phyloP scores from a whole-genome alignment of 2,888 invertebrate species.

The Dryobota labecula region DNA sequence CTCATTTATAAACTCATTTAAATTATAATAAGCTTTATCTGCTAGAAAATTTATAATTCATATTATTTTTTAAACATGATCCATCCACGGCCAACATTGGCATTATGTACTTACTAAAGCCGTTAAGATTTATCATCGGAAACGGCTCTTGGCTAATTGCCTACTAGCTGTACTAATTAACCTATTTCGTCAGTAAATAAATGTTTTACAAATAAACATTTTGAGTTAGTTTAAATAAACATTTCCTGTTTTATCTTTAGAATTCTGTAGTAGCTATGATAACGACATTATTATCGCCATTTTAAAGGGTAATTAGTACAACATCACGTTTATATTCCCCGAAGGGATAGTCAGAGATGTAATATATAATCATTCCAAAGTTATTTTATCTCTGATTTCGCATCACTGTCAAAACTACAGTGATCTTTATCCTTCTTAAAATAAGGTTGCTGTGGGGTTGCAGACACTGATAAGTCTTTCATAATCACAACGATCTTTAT shows the following conservation, averaged over 20 bases:
- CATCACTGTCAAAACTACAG: not conserved
- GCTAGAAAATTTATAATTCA: too few species aligned
- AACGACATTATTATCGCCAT: not conserved
- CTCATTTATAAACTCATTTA: too few species aligned
- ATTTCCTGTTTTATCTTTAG: constrained; percentile 34
- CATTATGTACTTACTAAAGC: constrained; percentile 5
- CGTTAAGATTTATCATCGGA: constrained; percentile 21
- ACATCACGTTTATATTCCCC: not conserved
- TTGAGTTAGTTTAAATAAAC: constrained; percentile 37
- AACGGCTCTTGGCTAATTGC: constrained; percentile 49
- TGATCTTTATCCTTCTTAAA: not conserved
- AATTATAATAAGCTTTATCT: too few species aligned
- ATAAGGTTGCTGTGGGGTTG: not conserved
- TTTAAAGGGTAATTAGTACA: constrained; percentile 8
- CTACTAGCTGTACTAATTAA: constrained; percentile 52
- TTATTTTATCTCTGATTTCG: not conserved
- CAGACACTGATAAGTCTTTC: not conserved
- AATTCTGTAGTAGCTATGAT: not conserved
- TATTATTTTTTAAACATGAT: too few species aligned
- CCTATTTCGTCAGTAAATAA: constrained; percentile 54
- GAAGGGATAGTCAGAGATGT: not conserved
- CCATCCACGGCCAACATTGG: constrained; percentile 10
- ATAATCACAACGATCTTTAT: too few species aligned
- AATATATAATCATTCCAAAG: too few species aligned
- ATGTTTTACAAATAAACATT: constrained; percentile 53